Evolutionary conservation across 2,888 invertebrate genomes (phyloP), one percentile per base, ranked within the genome.

Genomic region (Sarcophaga caerulescens): DNA sequence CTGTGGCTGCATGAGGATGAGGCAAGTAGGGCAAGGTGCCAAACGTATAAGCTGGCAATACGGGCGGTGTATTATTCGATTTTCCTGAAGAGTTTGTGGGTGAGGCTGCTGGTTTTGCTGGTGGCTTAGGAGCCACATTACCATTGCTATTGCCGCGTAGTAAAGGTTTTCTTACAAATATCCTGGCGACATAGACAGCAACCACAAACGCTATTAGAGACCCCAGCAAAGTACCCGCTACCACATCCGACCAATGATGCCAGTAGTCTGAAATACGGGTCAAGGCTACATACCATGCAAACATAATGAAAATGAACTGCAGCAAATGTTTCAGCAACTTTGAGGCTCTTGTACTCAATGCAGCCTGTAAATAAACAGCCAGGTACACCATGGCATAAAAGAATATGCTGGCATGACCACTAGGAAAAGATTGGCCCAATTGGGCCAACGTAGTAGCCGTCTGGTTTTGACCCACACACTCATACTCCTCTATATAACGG

Each of bases 331-430:
- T 96, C 21, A 98, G 93, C 76, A 99, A 94, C 91, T 96, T 96
- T 69, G 97, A 96, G 45, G 96, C 96, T 78, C 95, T 95, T 95
- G 97, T 97, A 23, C 95, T 96, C 92, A 98, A 94, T 47, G 97
- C 95, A 65, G 96, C 95, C 91, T 99, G 98, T n/a, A 99, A 94
- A 92, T 98, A 99, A 88, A 97, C 97, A 90, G 95, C 95, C 90
- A 97, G 95, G 93, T 97, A 98, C 68, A 97, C 92, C 97, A 97
- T 97, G 59, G 96, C 95, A 91, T 96, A 98, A 88, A 97, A 96
- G 19, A 97, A 96, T 94, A 97, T 96, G 17, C 97, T 97, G 57
- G 98, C 96, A 93, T 98, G 98, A 23, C 97, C 98, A 86, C 98
- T 98, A 81, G 98, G 98, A 93, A 98, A 98, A n/a, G 98, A 98